A percentile compares a stretch with the other conserved stretches of the same genome.
phyloP scores from a whole-genome alignment of 2,888 invertebrate species.

The Chrysolina americana region DNA sequence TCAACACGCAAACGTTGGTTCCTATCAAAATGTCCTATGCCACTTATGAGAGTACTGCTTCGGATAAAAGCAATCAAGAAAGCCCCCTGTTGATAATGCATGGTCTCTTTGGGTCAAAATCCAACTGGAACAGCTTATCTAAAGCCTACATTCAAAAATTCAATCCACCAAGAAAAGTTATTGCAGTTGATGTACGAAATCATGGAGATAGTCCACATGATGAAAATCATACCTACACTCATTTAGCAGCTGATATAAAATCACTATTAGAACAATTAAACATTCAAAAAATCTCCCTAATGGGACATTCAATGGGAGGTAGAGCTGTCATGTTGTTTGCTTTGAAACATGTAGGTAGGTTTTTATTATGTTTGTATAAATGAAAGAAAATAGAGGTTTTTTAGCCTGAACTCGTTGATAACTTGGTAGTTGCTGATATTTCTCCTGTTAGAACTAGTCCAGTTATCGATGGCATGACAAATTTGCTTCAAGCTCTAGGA shows the following conservation, averaged over 20 bases:
- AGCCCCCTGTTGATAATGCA: conserved; percentile 87
- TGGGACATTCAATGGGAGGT: conserved; percentile 99
- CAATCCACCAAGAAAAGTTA: conserved; percentile 79
- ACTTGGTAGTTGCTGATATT: conserved; percentile 81
- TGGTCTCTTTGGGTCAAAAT: conserved; percentile 89
- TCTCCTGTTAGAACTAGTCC: conserved; percentile 77
- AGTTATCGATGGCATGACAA: conserved; percentile 75
- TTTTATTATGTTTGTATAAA: conserved; percentile 10
- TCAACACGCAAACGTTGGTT: conserved; percentile 48
- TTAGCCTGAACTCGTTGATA: conserved; percentile 76
- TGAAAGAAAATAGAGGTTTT: conserved; percentile 35
- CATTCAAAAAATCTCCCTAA: conserved; percentile 77
- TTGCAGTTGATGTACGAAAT: conserved; percentile 91
- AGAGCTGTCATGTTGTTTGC: conserved; percentile 90
- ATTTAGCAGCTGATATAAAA: conserved; percentile 83
- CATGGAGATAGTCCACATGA: conserved; percentile 95
- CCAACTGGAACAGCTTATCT: conserved; percentile 88
- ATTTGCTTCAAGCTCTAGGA: conserved; percentile 79
- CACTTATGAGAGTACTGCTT: conserved; percentile 74
- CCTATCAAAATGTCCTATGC: conserved; percentile 79
- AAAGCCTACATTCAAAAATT: conserved; percentile 74
- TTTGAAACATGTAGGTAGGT: conserved; percentile 76
- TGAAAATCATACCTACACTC: conserved; percentile 79
- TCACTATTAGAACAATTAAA: conserved; percentile 76
- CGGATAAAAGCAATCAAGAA: conserved; percentile 48